Percentiles rank a stretch among this genome's conserved stretches.
Evolutionary conservation across 2,113 vertebrate genomes (phyloP).

Genomic region (Pyrgilauda ruficollis): DNA sequence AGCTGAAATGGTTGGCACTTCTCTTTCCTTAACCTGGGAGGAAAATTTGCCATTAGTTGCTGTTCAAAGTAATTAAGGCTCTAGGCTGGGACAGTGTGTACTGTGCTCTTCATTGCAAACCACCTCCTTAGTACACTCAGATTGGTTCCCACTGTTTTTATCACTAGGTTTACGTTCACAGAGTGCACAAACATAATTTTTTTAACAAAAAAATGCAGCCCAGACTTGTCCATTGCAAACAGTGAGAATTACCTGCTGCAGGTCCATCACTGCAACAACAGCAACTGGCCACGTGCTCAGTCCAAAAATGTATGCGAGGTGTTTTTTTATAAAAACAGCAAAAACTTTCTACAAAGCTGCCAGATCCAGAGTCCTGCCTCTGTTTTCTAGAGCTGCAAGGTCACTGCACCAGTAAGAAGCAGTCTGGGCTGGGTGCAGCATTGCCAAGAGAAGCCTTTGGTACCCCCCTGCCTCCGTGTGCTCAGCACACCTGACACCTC

Average conservation of each 20-base stretch:
- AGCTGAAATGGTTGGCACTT: not conserved
- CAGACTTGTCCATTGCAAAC: not conserved
- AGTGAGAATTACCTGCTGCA: not conserved
- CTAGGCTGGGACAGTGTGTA: not conserved
- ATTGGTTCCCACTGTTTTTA: not conserved
- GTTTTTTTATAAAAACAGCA: not conserved
- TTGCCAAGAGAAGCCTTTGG: not conserved
- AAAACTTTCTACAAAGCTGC: not conserved
- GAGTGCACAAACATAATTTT: not conserved
- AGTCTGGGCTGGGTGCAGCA: not conserved
- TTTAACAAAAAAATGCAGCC: not conserved
- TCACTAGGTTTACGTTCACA: not conserved
- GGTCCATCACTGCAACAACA: not conserved
- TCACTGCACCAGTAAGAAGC: not conserved
- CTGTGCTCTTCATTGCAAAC: not conserved
- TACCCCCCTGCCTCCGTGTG: fast-evolving
- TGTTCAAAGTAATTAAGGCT: not conserved
- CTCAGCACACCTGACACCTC: not conserved
- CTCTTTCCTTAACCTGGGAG: not conserved
- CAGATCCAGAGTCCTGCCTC: not conserved
- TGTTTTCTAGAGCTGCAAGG: not conserved
- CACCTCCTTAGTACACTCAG: not conserved
- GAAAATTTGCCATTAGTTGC: not conserved
- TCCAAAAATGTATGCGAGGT: not conserved
- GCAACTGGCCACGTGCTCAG: not conserved